A percentile compares a stretch with the other conserved stretches of the same genome.
Evolutionary conservation across 1,140 invertebrate genomes (phyloP).

Genomic region (Zaprionus davidi): DNA sequence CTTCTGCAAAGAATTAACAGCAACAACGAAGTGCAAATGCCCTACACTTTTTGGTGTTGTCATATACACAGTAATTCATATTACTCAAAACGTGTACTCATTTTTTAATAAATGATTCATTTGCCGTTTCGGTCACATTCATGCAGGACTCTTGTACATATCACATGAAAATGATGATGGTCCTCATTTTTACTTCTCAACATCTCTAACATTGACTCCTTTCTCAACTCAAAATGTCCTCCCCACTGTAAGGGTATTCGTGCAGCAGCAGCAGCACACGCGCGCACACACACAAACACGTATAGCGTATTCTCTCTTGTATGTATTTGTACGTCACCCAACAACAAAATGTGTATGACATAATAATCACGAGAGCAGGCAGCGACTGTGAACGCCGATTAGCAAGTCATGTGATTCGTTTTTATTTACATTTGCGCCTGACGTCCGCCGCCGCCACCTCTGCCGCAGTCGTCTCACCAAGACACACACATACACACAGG

Average conservation of each 20-base stretch:
- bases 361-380: conserved; percentile 84
- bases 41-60: not conserved
- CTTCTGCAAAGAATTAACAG: not conserved
- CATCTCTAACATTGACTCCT: not conserved
- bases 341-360: conserved; percentile 83
- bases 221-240: conserved; percentile 32
- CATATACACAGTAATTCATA: no score
- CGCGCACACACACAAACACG: conserved; percentile 2
- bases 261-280: conserved; percentile 1
- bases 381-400: conserved; percentile 77
- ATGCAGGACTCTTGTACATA: not conserved
- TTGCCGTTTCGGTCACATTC: not conserved
- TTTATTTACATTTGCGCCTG: conserved; percentile 83
- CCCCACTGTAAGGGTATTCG: conserved; percentile 13
- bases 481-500: conserved; percentile 15
- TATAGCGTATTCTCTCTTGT: not conserved
- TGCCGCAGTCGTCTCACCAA: conserved; percentile 11
- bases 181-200: no score
- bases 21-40: conserved; percentile 16
- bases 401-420: conserved; percentile 84
- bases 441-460: conserved; percentile 41
- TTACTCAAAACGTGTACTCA: no score
- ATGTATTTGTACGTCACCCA: conserved; percentile 30
- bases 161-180: no score
- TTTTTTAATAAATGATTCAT: no score